A percentile compares a stretch with the other conserved stretches of the same genome.
Conservation (phyloP, 2,797 vertebrate species). For the Petrocephalus sullivani region DNA sequence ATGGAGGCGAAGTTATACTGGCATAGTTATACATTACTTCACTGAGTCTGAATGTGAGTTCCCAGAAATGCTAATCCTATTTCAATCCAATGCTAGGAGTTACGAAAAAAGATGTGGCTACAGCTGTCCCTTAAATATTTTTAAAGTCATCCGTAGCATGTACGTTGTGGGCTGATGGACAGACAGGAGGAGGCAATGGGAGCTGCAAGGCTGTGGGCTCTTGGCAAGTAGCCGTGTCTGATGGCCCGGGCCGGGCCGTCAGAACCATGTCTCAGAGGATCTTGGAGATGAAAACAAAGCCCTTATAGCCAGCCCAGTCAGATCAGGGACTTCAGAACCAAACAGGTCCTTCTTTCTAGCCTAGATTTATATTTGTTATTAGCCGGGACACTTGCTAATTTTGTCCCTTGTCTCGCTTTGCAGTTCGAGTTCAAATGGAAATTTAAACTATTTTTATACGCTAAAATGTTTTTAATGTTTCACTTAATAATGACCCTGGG, state of each 20-base stretch:
- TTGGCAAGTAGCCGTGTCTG: not conserved
- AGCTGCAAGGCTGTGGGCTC: not conserved
- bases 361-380: not conserved
- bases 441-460: constrained; percentile 10
- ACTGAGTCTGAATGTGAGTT: not conserved
- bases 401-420: not conserved
- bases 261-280: not conserved
- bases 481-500: not conserved
- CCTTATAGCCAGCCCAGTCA: not conserved
- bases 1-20: not conserved
- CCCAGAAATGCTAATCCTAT: constrained; percentile 11
- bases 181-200: not conserved
- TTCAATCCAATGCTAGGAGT: not conserved
- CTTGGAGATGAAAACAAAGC: not conserved
- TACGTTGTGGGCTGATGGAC: not conserved
- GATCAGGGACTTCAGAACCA: not conserved
- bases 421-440: not conserved
- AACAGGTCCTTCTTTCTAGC: not conserved
- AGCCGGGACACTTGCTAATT: not conserved
- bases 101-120: not conserved
- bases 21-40: not conserved
- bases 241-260: too few species aligned
- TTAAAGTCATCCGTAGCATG: not conserved
- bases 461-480: constrained; percentile 2
- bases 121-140: constrained; percentile 2